Conservation (phyloP, 2,113 vertebrate genomes). For the Sciurus niger region DNA sequence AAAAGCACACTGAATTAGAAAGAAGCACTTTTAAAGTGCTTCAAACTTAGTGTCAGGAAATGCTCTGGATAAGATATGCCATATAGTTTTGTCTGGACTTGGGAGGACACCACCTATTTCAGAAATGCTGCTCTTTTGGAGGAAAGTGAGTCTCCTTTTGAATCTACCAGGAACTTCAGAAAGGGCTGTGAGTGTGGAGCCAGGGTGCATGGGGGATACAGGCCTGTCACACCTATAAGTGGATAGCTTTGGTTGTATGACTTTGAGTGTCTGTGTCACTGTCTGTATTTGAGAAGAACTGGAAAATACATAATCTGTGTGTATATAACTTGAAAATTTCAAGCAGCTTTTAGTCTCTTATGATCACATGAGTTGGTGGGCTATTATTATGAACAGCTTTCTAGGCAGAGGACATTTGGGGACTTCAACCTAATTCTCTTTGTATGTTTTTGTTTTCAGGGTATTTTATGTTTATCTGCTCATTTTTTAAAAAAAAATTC, state of each 20-base stretch:
- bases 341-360: neutral
- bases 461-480: neutral
- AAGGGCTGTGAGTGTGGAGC: neutral
- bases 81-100: neutral
- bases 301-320: neutral
- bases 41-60: neutral
- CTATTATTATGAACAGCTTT: neutral
- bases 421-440: neutral
- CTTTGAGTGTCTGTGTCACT: neutral
- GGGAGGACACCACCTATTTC: neutral
- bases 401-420: neutral
- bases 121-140: slow-evolving; percentile 12
- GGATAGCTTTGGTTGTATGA: neutral
- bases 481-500: neutral
- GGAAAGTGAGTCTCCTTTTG: neutral
- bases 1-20: slow-evolving; percentile 14
- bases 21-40: neutral
- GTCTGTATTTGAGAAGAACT: neutral
- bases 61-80: neutral
- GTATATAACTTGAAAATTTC: neutral
- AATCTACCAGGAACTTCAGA: neutral
- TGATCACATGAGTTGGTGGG: neutral
- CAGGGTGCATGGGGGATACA: neutral
- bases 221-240: neutral
- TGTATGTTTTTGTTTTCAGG: neutral